Conservation (phyloP, 1,140 invertebrate genomes). For the Apolygus lucorum region DNA sequence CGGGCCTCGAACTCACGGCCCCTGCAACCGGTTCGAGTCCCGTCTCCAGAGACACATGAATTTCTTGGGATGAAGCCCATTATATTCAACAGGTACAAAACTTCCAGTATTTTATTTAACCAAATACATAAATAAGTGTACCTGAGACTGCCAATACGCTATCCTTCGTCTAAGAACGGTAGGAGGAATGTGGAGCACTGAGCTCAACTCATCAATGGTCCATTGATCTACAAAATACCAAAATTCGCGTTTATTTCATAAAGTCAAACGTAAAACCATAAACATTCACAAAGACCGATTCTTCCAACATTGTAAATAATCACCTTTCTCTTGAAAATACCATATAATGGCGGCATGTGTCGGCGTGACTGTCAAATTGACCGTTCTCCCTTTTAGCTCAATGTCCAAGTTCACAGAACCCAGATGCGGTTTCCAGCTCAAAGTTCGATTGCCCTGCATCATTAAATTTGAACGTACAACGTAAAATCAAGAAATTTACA, state of each 20-base stretch:
- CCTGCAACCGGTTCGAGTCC: too few relatives aligned
- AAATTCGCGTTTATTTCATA: neutral
- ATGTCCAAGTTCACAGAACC: conserved; percentile 87
- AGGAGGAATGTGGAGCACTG: conserved; percentile 72
- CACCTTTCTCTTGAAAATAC: conserved; percentile 85
- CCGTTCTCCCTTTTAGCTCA: conserved; percentile 70
- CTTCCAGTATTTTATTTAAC: neutral
- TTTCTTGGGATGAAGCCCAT: too few relatives aligned
- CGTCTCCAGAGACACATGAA: too few relatives aligned
- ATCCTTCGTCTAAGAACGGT: conserved; percentile 76
- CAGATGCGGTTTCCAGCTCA: conserved; percentile 89
- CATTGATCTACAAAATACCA: conserved; percentile 53
- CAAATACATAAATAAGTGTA: conserved; percentile 26
- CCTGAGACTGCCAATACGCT: conserved; percentile 78
- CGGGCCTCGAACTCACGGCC: too few relatives aligned
- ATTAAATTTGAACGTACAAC: conserved; percentile 17
- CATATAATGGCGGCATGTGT: conserved; percentile 90
- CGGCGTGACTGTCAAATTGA: conserved; percentile 80
- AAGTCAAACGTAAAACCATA: neutral
- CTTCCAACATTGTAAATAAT: too few relatives aligned
- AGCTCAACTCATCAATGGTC: conserved; percentile 73
- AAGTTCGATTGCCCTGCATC: conserved; percentile 68
- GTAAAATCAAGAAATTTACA: neutral
- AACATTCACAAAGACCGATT: neutral
- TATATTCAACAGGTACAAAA: neutral